These are phyloP conservation scores for Sminthurides aquaticus DNA, from an alignment of 2,888 invertebrate species.

Conservation along the genomic window DNA sequence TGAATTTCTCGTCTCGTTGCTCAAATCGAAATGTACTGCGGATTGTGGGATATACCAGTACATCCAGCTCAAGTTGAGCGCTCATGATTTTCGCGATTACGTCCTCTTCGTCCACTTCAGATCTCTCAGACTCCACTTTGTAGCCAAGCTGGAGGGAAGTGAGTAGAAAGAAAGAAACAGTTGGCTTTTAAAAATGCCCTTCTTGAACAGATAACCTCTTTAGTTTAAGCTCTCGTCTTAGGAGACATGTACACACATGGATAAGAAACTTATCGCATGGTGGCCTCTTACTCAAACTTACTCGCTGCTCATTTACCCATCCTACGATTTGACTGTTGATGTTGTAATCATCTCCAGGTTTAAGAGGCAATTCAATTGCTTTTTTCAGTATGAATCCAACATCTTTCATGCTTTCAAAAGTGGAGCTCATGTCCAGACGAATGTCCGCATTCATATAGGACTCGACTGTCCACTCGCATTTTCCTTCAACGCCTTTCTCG, in stretches of 20 bases:
- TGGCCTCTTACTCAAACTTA: too few relatives aligned
- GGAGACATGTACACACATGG: too few relatives aligned
- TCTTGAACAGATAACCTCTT: too few relatives aligned
- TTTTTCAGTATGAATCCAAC: slow-evolving; percentile 38
- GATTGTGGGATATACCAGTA: slow-evolving; percentile 55
- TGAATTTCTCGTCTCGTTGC: slow-evolving; percentile 47
- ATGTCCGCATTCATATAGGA: slow-evolving; percentile 38
- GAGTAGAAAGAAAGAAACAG: too few relatives aligned
- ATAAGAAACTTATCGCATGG: too few relatives aligned
- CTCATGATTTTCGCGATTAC: slow-evolving; percentile 27
- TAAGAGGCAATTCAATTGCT: slow-evolving; percentile 33
- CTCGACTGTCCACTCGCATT: slow-evolving; percentile 40
- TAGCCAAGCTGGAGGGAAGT: slow-evolving; percentile 41
- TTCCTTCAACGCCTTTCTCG: slow-evolving; percentile 37
- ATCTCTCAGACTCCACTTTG: slow-evolving; percentile 29
- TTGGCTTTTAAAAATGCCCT: too few relatives aligned
- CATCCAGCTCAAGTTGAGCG: slow-evolving; percentile 52
- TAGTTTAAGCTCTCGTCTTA: too few relatives aligned
- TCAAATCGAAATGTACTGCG: slow-evolving; percentile 54
- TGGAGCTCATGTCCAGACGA: slow-evolving; percentile 37
- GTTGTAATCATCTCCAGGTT: slow-evolving; percentile 28
- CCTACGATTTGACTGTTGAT: slow-evolving; percentile 37
- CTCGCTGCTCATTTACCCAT: slow-evolving; percentile 41
- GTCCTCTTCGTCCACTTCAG: slow-evolving; percentile 38
- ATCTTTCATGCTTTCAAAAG: slow-evolving; percentile 27